These are phyloP conservation scores for Cataglyphis albicans DNA, from an alignment of 2,888 invertebrate species.

Conservation along the genomic window DNA sequence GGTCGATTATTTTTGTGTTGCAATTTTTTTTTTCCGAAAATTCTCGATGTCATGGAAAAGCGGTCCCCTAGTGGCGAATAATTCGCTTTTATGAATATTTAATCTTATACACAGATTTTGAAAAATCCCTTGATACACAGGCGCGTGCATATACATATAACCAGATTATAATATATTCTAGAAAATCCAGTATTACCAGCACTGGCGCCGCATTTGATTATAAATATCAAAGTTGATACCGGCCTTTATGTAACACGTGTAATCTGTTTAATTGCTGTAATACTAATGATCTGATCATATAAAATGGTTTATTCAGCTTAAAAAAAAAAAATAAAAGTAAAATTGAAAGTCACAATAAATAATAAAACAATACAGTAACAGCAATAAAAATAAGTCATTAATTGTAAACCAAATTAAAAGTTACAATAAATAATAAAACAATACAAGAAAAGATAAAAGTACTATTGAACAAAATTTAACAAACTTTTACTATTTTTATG, in stretches of 20 bases:
- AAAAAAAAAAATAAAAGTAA: background rate
- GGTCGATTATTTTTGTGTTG: conserved; percentile 8
- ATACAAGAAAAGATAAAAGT: background rate
- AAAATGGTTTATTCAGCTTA: background rate
- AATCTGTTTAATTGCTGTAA: conserved; percentile 68
- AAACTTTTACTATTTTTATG: background rate
- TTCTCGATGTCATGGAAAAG: background rate
- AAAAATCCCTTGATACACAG: conserved; percentile 59
- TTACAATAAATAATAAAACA: too few relatives aligned
- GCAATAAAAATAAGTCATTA: background rate
- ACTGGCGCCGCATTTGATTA: conserved; percentile 64
- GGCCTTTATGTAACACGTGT: conserved; percentile 61
- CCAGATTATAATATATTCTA: conserved; percentile 73
- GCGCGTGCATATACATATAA: conserved; percentile 40
- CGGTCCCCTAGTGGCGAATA: conserved; percentile 24
- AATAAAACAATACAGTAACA: background rate
- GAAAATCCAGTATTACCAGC: conserved; percentile 76
- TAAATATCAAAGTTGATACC: conserved; percentile 56
- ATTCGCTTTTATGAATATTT: conserved; percentile 62
- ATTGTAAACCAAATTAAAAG: too few relatives aligned
- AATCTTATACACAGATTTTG: conserved; percentile 18
- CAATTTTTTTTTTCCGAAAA: conserved; percentile 7
- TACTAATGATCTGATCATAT: conserved; percentile 18
- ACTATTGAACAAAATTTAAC: background rate
- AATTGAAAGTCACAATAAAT: background rate